These are phyloP conservation scores for Callospermophilus lateralis DNA, from an alignment of 2,113 vertebrate genomes.

Conservation along the genomic window DNA sequence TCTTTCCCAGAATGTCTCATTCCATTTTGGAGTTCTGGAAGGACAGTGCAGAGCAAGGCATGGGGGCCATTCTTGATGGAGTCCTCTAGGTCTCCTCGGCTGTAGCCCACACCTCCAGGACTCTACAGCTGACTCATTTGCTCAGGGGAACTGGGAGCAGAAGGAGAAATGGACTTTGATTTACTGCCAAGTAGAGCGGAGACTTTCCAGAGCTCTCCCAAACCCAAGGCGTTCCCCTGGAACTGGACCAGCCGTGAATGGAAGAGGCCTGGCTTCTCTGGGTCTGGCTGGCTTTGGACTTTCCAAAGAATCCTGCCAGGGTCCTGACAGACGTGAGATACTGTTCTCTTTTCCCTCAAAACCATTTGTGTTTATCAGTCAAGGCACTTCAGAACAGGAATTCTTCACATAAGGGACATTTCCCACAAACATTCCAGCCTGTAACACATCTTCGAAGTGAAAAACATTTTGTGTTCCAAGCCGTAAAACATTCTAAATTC, in stretches of 20 bases:
- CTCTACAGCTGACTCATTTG: constrained; percentile 5
- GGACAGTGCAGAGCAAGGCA: background rate
- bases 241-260: background rate
- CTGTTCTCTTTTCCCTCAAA: constrained; percentile 30
- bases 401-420: constrained; percentile 47
- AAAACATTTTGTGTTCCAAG: background rate
- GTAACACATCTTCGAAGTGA: constrained; percentile 22
- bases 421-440: constrained; percentile 49
- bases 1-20: background rate
- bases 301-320: constrained; percentile 59
- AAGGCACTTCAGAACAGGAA: constrained; percentile 48
- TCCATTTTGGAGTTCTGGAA: constrained; percentile 16
- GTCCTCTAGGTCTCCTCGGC: background rate
- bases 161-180: constrained; percentile 53
- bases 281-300: constrained; percentile 41
- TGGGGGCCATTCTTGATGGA: background rate
- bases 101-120: background rate
- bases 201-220: constrained; percentile 50
- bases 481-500: constrained; percentile 11
- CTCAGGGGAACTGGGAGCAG: constrained; percentile 44
- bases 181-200: constrained; percentile 68
- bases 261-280: constrained; percentile 39
- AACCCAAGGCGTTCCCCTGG: constrained; percentile 64
- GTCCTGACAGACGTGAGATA: constrained; percentile 7
- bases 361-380: constrained; percentile 62